phyloP scores from a whole-genome alignment of 2,113 vertebrate genomes.

The Typhlomys cinereus region DNA sequence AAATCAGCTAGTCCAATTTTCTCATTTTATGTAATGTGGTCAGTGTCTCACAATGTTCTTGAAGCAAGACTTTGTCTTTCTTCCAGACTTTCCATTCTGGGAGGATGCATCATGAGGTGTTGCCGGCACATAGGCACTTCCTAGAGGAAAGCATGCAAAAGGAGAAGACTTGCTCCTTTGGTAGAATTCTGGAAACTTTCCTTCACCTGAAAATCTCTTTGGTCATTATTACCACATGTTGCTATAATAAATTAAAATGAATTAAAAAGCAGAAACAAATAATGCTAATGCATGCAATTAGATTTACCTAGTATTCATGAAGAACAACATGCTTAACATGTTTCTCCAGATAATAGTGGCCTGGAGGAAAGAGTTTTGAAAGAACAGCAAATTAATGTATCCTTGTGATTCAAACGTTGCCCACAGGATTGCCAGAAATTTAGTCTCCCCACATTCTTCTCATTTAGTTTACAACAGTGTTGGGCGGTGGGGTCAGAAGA shows the following conservation, averaged over 20 bases:
- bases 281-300: slow-evolving; percentile 55
- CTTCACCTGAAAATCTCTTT: slow-evolving; percentile 32
- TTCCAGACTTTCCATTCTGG: neutral
- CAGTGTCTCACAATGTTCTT: neutral
- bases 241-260: slow-evolving; percentile 31
- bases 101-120: neutral
- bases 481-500: neutral
- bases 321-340: slow-evolving; percentile 59
- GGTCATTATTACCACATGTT: slow-evolving; percentile 32
- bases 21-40: neutral
- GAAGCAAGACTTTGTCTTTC: neutral
- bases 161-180: slow-evolving; percentile 12
- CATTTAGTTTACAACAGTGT: slow-evolving; percentile 2
- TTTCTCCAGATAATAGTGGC: slow-evolving; percentile 47
- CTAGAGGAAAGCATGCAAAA: slow-evolving; percentile 32
- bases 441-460: slow-evolving; percentile 41
- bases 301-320: slow-evolving; percentile 11
- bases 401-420: slow-evolving; percentile 57
- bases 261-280: slow-evolving; percentile 35
- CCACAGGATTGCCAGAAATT: slow-evolving; percentile 61
- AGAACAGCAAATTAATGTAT: slow-evolving; percentile 18
- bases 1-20: neutral
- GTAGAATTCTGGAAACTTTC: slow-evolving; percentile 52
- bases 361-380: slow-evolving; percentile 52
- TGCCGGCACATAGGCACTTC: slow-evolving; percentile 36